Conservation (phyloP, 35 echinoderm and acorn worm species). For the Ptychodera flava region DNA sequence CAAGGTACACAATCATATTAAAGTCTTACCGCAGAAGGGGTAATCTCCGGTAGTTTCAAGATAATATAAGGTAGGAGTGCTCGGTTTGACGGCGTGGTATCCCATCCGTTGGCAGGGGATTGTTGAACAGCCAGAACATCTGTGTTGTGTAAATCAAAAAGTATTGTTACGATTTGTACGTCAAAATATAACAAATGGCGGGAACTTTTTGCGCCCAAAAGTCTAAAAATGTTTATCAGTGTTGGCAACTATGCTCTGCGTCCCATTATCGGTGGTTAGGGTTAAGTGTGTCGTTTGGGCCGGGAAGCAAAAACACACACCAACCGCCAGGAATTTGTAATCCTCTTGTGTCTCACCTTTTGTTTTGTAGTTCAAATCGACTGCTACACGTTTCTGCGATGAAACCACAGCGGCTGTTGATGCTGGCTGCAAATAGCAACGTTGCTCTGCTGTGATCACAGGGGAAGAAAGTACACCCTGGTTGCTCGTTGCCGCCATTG, state of each 20-base stretch:
- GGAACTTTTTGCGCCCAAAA: no score
- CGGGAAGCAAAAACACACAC: no score
- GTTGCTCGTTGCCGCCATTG: background rate
- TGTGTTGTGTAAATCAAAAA: no score
- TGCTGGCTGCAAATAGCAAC: background rate
- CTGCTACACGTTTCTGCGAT: background rate
- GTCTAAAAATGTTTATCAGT: no score
- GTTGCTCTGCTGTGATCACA: background rate
- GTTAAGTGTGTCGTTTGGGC: no score
- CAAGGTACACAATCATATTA: no score
- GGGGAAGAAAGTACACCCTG: background rate
- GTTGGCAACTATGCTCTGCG: no score
- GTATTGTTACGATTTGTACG: no score
- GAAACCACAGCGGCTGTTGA: background rate
- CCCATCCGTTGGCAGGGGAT: background rate
- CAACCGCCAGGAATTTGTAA: no score
- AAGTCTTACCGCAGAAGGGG: background rate
- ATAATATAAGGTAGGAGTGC: background rate
- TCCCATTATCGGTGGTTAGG: no score
- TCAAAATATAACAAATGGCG: no score
- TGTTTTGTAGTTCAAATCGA: background rate
- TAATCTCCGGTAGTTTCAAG: background rate
- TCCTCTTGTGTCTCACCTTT: no score
- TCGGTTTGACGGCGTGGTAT: background rate
- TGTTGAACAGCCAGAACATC: background rate